Evolutionary conservation across 2,888 invertebrate species (phyloP), one percentile per base, ranked within the genome.

Genomic region (Andrena flavipes): DNA sequence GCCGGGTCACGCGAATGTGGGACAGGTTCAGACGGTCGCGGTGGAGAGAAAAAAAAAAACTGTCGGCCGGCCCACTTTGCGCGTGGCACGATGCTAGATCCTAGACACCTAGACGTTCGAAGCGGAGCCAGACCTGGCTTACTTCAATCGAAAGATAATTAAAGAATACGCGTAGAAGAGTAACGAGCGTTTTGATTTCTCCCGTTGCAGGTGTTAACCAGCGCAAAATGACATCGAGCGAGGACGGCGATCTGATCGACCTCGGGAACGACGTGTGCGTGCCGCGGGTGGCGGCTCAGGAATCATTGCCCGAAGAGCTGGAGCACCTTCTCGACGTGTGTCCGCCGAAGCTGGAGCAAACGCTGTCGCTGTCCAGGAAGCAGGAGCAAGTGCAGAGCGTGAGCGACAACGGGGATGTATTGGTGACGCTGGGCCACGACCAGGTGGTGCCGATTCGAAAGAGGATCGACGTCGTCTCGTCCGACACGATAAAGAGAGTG

Each of bases 291-390:
- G 49, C 86, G 2, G 35, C 83, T 1, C 59, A 86, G 1, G 88
- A 92, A n/a, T 85, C 88, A 13, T 91, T 89, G 1, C 82, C 89
- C 20, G 93, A 93, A n/a, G 93, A 94, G 35, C 93, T 93, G 29
- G 94, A 94, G 26, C 94, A 94, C 65, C 87, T 94, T 4, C 85
- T 94, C 49, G 94, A 93, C 78, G 94, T 94, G 0, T 93, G 92
- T 65, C 93, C 92, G 0, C 93, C 94, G 6, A 92, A 93, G 69
- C 82, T 94, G 60, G 93, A 93, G 60, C 91, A 93, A 71, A 93
- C 93, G 68, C 82, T 94, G n/a, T 94, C 93, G 0, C 77, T 93
- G 10, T 92, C 91, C 6, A 88, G 88, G 13, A 90, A 89, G 29
- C 91, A 91, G 23, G 87, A 91, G 62, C 87, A 88, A n/a, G 80